Evolutionary conservation across 2,888 invertebrate species (phyloP).

Genomic region (Melieria crassipennis): DNA sequence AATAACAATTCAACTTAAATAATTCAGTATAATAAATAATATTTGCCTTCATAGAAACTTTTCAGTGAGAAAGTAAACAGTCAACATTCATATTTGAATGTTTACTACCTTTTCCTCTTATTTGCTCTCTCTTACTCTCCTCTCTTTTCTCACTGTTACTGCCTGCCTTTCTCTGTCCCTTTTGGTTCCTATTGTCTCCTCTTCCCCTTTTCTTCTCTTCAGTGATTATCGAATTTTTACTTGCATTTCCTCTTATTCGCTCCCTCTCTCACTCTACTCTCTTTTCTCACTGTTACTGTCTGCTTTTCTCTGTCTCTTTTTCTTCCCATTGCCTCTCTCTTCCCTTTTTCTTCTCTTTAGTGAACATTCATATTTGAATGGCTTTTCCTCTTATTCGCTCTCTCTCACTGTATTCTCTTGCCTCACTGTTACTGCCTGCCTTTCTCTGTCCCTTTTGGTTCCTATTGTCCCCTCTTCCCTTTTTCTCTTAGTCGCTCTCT

Average conservation of each 20-base stretch:
- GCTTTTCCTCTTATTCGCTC: background rate
- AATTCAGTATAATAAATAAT: too few species aligned
- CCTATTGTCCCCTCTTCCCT: too few species aligned
- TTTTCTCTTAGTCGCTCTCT: background rate
- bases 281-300: background rate
- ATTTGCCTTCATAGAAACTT: too few species aligned
- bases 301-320: background rate
- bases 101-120: background rate
- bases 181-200: background rate
- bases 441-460: too few species aligned
- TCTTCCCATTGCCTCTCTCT: conserved; percentile 5
- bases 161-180: background rate
- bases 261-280: conserved; percentile 7
- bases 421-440: too few species aligned
- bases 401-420: background rate
- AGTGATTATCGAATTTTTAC: too few species aligned
- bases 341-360: conserved; percentile 6
- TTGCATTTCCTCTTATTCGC: conserved; percentile 4
- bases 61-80: too few species aligned
- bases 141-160: background rate
- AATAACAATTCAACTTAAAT: too few species aligned
- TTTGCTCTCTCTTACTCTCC: background rate
- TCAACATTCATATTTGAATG: too few species aligned
- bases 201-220: background rate
- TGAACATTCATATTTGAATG: background rate